A percentile compares a stretch with the other conserved stretches of the same genome.
Conservation (phyloP, 2,113 vertebrate genomes). For the Anas platyrhynchos region DNA sequence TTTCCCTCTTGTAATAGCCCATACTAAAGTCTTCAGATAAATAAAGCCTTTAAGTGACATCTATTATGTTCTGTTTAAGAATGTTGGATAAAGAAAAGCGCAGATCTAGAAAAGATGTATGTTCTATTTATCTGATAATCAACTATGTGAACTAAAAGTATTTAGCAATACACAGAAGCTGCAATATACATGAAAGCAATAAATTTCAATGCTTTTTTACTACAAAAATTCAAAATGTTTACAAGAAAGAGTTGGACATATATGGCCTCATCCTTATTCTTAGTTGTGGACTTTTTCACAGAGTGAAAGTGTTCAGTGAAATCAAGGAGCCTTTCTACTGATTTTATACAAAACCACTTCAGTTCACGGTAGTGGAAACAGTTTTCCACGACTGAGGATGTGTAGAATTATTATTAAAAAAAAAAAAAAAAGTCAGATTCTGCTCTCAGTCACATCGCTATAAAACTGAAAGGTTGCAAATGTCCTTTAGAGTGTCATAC, state of each 20-base stretch:
- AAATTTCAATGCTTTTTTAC: not conserved
- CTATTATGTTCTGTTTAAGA: not conserved
- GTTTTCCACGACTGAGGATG: not conserved
- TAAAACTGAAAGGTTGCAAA: not conserved
- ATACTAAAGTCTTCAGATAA: not conserved
- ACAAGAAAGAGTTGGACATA: not conserved
- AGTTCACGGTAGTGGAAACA: not conserved
- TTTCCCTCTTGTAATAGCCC: not conserved
- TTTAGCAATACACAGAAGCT: not conserved
- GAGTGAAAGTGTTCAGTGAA: not conserved
- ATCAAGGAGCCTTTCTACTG: not conserved
- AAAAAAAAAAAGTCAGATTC: not conserved
- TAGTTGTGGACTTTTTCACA: not conserved
- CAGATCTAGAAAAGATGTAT: not conserved
- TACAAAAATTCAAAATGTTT: not conserved
- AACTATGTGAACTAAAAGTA: not conserved
- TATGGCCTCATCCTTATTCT: accelerated
- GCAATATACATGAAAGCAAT: not conserved
- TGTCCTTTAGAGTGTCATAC: not conserved
- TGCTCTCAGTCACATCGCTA: not conserved
- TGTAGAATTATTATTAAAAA: not conserved
- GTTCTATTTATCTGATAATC: not conserved
- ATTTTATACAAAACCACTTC: not conserved
- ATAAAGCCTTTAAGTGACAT: not conserved
- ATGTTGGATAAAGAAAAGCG: not conserved